A percentile compares a stretch with the other conserved stretches of the same genome.
phyloP scores from a whole-genome alignment of 2,888 invertebrate genomes.

The Camponotus fellah region DNA sequence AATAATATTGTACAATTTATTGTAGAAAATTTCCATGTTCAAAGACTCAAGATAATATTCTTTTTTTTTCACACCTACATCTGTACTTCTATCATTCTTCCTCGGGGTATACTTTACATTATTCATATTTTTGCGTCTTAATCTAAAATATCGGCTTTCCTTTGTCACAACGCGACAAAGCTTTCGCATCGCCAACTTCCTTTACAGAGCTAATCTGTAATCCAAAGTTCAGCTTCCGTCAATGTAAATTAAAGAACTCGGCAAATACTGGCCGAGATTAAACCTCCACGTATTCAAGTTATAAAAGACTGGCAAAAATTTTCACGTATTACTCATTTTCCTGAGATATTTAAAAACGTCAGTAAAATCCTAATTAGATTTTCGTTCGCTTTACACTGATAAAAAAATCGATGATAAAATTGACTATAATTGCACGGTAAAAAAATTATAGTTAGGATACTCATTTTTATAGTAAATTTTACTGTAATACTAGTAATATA shows the following conservation, averaged over 20 bases:
- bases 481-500: too few relatives aligned
- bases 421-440: too few relatives aligned
- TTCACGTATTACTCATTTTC: conserved; percentile 6
- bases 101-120: background rate
- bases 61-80: background rate
- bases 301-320: background rate
- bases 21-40: background rate
- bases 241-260: conserved; percentile 33
- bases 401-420: too few relatives aligned
- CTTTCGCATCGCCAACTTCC: conserved; percentile 21
- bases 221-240: conserved; percentile 29
- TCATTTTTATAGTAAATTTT: too few relatives aligned
- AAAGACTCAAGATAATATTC: background rate
- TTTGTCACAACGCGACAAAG: conserved; percentile 34
- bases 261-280: conserved; percentile 53
- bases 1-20: conserved; percentile 7
- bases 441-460: too few relatives aligned
- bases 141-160: conserved; percentile 33
- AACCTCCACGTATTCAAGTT: background rate
- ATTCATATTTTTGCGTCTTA: conserved; percentile 38
- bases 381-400: background rate
- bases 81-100: conserved; percentile 10
- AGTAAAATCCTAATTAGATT: conserved; percentile 12
- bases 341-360: background rate
- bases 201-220: conserved; percentile 29